Evolutionary conservation across 2,888 invertebrate genomes (phyloP).

Genomic region (Drosophila kambysellisi): DNA sequence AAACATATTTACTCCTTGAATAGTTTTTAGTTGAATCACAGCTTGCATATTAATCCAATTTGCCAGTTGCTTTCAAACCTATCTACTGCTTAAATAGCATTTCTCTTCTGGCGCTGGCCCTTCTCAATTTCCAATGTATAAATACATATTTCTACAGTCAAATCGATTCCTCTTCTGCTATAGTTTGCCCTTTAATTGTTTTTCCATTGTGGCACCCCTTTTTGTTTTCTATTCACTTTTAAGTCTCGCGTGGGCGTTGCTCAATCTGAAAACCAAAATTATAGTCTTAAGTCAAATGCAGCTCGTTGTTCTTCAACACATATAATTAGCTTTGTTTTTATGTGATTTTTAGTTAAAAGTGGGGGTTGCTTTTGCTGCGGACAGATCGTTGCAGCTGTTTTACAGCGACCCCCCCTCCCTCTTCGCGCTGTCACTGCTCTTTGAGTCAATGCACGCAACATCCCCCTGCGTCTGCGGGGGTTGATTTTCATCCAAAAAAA

Average conservation of each 20-base stretch:
- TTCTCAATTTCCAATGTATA: neutral
- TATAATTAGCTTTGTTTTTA: conserved; percentile 54
- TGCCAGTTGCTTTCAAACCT: neutral
- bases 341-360: conserved; percentile 50
- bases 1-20: no score
- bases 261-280: conserved; percentile 44
- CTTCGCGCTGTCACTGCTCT: neutral
- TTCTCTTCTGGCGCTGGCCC: neutral
- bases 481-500: conserved; percentile 44
- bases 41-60: neutral
- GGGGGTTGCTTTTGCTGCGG: conserved; percentile 14
- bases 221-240: neutral
- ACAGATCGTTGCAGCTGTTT: conserved; percentile 51
- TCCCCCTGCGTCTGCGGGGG: conserved; percentile 68
- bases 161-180: neutral
- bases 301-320: neutral
- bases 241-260: conserved; percentile 43
- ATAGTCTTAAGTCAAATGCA: conserved; percentile 22
- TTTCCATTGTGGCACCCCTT: conserved; percentile 15
- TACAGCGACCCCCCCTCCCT: neutral
- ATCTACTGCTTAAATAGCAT: neutral
- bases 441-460: conserved; percentile 63
- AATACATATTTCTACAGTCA: neutral
- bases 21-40: no score
- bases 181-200: conserved; percentile 3